Base-by-base conservation (phyloP, 2,113 vertebrate genomes). In the Atractosteus spatula region DNA sequence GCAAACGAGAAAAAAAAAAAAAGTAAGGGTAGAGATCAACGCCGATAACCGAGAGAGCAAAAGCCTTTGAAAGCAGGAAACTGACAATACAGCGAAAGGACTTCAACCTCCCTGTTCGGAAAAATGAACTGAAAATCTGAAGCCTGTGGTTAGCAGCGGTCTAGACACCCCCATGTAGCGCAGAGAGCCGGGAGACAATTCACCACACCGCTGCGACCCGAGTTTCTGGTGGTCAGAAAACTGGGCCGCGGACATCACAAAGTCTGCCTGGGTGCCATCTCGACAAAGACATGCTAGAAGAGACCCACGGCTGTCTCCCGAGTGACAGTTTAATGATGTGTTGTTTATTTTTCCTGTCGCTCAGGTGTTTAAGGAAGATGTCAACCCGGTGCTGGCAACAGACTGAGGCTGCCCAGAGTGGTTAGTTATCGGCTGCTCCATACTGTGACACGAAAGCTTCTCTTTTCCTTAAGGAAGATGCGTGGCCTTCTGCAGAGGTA, bases 1-100 rank as follows among this genome's bases (percentile, higher is more conserved):
- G 88, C 74, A 82, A 83, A 61, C 74, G 77, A 83, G 63, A 87
- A 71, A 64, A 81, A 1, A 64, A 81, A 1, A 70, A 71, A 75
- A 62, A 72, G 54, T 83, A 80, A 78, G 43, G 41, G 82, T 69
- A 76, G 63, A 76, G 64, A 71, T 77, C 41, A 80, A 74, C 68
- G 69, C 59, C 14, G 29, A 29, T 29, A 29, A 29, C 29, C 29
- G 29, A 29, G 29, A 29, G 29, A 29, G 14, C 59, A 62, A 62
- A 5, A 62, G 6, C 17, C 10, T 10, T 7, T 51, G 47, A 51
- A 51, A 51, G 13, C 7, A 62, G 14, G 2, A 62, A 62, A 62
- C 59, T 62, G 13, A 62, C 2, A 62, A 62, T 10, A 51, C 5
- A 51, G 47, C 10, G 47, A 51, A 51, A 29, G 29, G 29, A 29